Conservation (phyloP, 2,797 vertebrate genomes). For the Chelon auratus region DNA sequence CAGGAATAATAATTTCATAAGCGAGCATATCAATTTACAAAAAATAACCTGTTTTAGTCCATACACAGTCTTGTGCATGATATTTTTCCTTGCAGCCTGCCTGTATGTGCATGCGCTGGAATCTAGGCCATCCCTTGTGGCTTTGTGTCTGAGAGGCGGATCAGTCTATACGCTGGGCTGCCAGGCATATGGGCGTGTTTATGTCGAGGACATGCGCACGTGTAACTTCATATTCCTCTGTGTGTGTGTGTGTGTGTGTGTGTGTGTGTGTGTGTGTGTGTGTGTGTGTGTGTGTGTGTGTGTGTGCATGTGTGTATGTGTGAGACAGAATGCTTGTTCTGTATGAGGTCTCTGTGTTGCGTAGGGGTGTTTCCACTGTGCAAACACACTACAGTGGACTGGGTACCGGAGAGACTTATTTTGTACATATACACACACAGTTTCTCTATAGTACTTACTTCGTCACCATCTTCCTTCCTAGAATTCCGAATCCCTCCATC, state of each 20-base stretch:
- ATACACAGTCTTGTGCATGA: slow-evolving; percentile 8
- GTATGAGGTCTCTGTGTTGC: slow-evolving; percentile 35
- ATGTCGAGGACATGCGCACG: slow-evolving; percentile 62
- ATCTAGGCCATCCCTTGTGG: slow-evolving; percentile 82
- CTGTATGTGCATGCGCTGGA: slow-evolving; percentile 78
- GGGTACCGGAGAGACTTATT: slow-evolving; percentile 57
- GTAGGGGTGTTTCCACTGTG: slow-evolving; percentile 60
- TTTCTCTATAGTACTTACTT: slow-evolving; percentile 35
- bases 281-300: no score
- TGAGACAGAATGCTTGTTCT: slow-evolving; percentile 16
- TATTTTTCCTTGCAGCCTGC: slow-evolving; percentile 52
- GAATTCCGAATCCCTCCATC: slow-evolving; percentile 58
- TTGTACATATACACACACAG: slow-evolving; percentile 24
- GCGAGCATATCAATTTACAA: background rate
- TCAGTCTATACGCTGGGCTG: slow-evolving; percentile 72
- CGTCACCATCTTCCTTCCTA: slow-evolving; percentile 60
- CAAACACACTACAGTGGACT: slow-evolving; percentile 49
- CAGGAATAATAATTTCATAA: background rate
- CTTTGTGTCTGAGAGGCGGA: slow-evolving; percentile 79
- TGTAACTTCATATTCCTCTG: slow-evolving; percentile 29
- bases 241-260: slow-evolving; percentile 15
- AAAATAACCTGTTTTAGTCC: background rate
- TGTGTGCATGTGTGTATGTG: background rate
- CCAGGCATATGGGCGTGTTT: slow-evolving; percentile 71
- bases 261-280: background rate